Evolutionary conservation across 2,797 vertebrate genomes (phyloP), one percentile per base, ranked within the genome.

Genomic region (Paramormyrops hopkinsi): DNA sequence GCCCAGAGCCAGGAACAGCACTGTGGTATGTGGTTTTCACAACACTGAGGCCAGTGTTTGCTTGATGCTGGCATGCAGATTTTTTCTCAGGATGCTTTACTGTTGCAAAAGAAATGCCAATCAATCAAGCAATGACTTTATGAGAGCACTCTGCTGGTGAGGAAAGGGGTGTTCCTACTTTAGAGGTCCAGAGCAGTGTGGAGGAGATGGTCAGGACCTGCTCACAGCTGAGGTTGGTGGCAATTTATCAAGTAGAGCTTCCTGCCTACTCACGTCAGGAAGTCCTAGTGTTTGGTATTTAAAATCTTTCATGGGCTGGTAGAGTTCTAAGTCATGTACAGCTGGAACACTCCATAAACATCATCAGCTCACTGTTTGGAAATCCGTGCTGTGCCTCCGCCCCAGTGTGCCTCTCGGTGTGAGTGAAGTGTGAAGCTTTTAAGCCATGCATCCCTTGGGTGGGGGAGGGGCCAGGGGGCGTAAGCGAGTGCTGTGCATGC

Each of bases 11-110:
- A 79, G 73, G 73, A 2, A 9, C 17, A n/a, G 37, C 14, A 41
- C 37, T 44, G 73, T 79, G 73, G 73, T 19, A n/a, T 79, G 73
- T 79, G 73, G 37, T 12, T 41, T 79, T 44, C 73, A 44, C 73
- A n/a, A 79, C 37, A 79, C 37, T 44, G 7, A 19, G 37, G 37
- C 6, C 41, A 79, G 33, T 33, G 29, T 33, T 73, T 73, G 65
- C 65, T 33, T 73, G 65, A 29, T 44, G 2, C 37, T 59, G 59
- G 41, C 54, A 14, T 25, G 79, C 69, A 88, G 86, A 90, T 84
- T 89, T 88, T 88, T 90, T 83, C 84, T 83, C 62, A 25, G 44
- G 33, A 88, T 76, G 14, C 12, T 76, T 25, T 11, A 29, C 19
- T n/a, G 73, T 88, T 88, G 48, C 69, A 76, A 50, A 53, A 76